phyloP scores from a whole-genome alignment of 2,888 invertebrate genomes.

The Macaria notata region DNA sequence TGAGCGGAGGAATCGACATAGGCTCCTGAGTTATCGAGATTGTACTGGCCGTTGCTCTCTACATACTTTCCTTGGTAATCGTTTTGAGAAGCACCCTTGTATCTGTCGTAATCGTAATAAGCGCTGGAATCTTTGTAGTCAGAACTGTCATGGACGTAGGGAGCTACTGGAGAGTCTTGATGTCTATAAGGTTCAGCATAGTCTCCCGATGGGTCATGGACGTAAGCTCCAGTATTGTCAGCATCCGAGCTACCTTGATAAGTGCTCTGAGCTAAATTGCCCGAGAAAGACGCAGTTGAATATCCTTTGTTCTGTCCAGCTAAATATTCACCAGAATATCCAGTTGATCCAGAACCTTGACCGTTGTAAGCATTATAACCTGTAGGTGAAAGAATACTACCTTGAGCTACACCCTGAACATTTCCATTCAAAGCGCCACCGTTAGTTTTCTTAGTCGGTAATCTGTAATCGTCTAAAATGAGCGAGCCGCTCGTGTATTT shows the following conservation, averaged over 20 bases:
- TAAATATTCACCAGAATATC: conserved; percentile 1
- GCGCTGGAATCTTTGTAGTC: conserved; percentile 56
- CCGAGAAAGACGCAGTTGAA: conserved; percentile 28
- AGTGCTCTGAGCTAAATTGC: conserved; percentile 34
- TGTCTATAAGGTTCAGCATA: conserved; percentile 71
- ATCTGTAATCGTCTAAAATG: conserved; percentile 70
- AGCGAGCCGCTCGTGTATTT: conserved; percentile 71
- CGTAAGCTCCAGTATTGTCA: conserved; percentile 69
- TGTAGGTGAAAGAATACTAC: conserved; percentile 11
- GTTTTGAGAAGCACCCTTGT: conserved; percentile 44
- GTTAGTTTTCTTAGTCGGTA: conserved; percentile 50
- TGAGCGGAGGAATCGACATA: conserved; percentile 39
- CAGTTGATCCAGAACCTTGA: conserved; percentile 1
- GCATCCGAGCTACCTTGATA: conserved; percentile 51
- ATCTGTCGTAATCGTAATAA: conserved; percentile 47
- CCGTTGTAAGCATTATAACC: conserved; percentile 17
- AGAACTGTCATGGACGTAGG: conserved; percentile 60
- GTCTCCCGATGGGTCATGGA: conserved; percentile 74
- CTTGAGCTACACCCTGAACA: conserved; percentile 31
- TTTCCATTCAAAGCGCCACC: conserved; percentile 28
- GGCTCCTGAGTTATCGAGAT: conserved; percentile 55
- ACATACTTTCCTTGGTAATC: conserved; percentile 35
- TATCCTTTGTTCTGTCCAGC: conserved; percentile 27
- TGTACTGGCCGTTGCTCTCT: conserved; percentile 49
- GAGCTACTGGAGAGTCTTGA: conserved; percentile 57